A percentile compares a stretch with the other conserved stretches of the same genome.
These are phyloP conservation scores for Anarhynchus alexandrinus DNA, from an alignment of 2,113 vertebrate genomes.

Conservation along the genomic window DNA sequence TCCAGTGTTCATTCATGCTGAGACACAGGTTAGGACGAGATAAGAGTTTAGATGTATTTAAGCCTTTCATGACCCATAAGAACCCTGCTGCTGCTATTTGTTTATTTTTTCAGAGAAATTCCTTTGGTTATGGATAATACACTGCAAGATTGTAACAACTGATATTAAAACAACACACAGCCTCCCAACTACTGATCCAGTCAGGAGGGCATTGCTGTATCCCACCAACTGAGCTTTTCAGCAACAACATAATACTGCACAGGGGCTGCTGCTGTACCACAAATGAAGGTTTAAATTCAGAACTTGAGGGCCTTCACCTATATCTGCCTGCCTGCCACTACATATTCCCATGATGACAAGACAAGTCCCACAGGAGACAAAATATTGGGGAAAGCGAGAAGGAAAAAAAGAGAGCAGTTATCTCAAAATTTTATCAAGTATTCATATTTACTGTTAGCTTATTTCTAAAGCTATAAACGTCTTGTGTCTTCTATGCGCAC, in stretches of 20 bases:
- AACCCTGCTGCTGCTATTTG: not conserved
- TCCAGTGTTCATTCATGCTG: not conserved
- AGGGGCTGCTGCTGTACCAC: not conserved
- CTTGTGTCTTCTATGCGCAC: not conserved
- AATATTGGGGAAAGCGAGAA: not conserved
- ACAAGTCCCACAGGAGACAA: not conserved
- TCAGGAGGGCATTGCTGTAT: too few relatives aligned
- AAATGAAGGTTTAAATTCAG: not conserved
- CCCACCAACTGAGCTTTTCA: accelerated
- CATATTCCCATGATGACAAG: not conserved
- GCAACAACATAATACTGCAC: not conserved
- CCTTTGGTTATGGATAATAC: not conserved
- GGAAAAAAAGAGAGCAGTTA: not conserved
- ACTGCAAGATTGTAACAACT: not conserved
- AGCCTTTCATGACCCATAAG: accelerated
- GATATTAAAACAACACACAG: not conserved
- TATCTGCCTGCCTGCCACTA: not conserved
- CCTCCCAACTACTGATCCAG: accelerated
- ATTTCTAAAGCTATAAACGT: not conserved
- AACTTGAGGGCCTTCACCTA: not conserved
- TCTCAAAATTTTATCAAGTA: not conserved
- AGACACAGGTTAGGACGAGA: not conserved
- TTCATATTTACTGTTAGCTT: not conserved
- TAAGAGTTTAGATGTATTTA: not conserved
- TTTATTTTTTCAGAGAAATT: not conserved